A percentile compares a stretch with the other conserved stretches of the same genome.
Conservation (phyloP, 2,113 vertebrate genomes). For the Vulpes ferrilata region DNA sequence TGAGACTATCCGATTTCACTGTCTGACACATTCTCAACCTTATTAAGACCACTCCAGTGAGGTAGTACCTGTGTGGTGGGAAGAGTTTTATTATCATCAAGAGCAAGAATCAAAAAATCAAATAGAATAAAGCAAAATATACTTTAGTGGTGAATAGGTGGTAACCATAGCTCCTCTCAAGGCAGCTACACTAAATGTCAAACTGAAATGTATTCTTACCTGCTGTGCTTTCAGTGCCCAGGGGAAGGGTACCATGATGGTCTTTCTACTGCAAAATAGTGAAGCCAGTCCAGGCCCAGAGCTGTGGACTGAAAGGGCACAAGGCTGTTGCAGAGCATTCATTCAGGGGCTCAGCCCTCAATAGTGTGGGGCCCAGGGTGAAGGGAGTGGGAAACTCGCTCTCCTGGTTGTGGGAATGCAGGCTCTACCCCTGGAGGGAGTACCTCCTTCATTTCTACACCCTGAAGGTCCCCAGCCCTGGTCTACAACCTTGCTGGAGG, state of each 20-base stretch:
- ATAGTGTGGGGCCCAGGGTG: background rate
- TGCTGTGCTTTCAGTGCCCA: accelerated
- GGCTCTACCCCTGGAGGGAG: background rate
- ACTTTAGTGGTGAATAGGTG: background rate
- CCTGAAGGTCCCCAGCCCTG: background rate
- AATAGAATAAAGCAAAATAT: background rate
- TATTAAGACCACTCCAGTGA: background rate
- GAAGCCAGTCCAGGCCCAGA: background rate
- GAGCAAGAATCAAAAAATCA: background rate
- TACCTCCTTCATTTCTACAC: too few species aligned
- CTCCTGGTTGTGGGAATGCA: accelerated
- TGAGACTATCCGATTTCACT: background rate
- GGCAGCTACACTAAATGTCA: background rate
- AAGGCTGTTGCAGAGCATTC: accelerated
- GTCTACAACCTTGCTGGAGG: background rate
- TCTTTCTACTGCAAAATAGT: background rate
- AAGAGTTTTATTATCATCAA: too few species aligned
- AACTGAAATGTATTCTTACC: accelerated
- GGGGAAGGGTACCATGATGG: too few species aligned
- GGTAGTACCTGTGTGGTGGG: too few species aligned
- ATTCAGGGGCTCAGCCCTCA: too few species aligned
- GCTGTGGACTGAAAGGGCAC: background rate
- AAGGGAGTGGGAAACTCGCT: accelerated
- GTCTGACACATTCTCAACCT: background rate
- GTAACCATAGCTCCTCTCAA: background rate